phyloP scores from a whole-genome alignment of 1,140 invertebrate genomes.

The Sweltsa coloradensis region DNA sequence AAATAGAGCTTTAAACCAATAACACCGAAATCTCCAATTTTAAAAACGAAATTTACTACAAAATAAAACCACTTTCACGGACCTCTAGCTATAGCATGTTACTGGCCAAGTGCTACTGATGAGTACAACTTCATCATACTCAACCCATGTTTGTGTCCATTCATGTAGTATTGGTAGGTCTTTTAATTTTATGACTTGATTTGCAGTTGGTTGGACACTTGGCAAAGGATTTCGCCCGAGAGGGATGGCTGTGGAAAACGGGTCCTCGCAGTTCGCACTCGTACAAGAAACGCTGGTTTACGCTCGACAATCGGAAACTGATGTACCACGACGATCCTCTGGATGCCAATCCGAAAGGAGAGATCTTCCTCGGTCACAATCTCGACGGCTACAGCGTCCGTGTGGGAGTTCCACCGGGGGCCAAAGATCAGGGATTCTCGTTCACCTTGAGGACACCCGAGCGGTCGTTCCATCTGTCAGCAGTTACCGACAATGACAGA shows the following conservation, averaged over 20 bases:
- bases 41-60: too few relatives aligned
- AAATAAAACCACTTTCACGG: too few relatives aligned
- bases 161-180: not conserved
- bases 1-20: too few relatives aligned
- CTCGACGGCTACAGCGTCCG: constrained; percentile 59
- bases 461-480: constrained; percentile 69
- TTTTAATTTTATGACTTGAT: constrained; percentile 9
- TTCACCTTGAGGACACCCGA: constrained; percentile 81
- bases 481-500: constrained; percentile 60
- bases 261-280: constrained; percentile 66
- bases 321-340: constrained; percentile 83
- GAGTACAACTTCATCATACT: not conserved
- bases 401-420: constrained; percentile 46
- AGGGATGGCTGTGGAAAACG: constrained; percentile 85
- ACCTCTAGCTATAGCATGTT: too few relatives aligned
- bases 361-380: constrained; percentile 74
- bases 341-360: constrained; percentile 79
- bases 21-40: too few relatives aligned
- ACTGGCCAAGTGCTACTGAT: too few relatives aligned
- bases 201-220: constrained; percentile 49
- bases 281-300: constrained; percentile 79
- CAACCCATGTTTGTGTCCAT: not conserved
- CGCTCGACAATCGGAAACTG: constrained; percentile 74
- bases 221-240: constrained; percentile 66
- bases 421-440: constrained; percentile 60